Conservation (phyloP, 2,113 vertebrate species). For the Amazona vittata region DNA sequence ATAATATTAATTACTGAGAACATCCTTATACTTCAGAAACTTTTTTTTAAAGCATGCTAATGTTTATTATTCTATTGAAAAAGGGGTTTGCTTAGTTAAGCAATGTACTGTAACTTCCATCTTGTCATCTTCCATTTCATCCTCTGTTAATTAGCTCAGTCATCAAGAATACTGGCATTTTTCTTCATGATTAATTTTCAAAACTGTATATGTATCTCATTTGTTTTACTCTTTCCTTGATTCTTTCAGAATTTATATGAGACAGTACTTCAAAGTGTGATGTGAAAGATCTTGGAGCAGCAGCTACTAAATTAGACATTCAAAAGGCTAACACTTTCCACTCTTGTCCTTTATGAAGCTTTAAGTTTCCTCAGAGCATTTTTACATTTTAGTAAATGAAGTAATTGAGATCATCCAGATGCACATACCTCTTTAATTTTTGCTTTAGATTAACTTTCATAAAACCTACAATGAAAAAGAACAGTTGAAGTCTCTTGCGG, state of each 20-base stretch:
- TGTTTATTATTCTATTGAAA: neutral
- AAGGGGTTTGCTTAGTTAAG: neutral
- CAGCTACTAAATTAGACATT: neutral
- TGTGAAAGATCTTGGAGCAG: neutral
- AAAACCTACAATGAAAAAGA: neutral
- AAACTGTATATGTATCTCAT: conserved; percentile 1
- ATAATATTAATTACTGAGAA: neutral
- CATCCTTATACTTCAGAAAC: neutral
- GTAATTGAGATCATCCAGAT: neutral
- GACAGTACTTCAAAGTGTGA: neutral
- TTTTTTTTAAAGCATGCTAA: neutral
- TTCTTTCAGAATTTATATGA: neutral
- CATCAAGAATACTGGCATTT: neutral
- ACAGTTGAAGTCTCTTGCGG: neutral
- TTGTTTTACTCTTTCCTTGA: conserved; percentile 10
- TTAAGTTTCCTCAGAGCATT: neutral
- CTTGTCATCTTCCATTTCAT: conserved; percentile 14
- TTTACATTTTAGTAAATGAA: neutral
- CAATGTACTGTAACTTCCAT: neutral
- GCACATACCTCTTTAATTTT: neutral
- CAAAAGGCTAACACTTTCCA: neutral
- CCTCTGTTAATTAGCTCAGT: conserved; percentile 16
- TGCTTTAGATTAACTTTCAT: neutral
- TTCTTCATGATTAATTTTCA: conserved; percentile 48
- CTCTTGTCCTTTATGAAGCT: neutral